phyloP scores from a whole-genome alignment of 2,113 vertebrate genomes.

The Sander vitreus region DNA sequence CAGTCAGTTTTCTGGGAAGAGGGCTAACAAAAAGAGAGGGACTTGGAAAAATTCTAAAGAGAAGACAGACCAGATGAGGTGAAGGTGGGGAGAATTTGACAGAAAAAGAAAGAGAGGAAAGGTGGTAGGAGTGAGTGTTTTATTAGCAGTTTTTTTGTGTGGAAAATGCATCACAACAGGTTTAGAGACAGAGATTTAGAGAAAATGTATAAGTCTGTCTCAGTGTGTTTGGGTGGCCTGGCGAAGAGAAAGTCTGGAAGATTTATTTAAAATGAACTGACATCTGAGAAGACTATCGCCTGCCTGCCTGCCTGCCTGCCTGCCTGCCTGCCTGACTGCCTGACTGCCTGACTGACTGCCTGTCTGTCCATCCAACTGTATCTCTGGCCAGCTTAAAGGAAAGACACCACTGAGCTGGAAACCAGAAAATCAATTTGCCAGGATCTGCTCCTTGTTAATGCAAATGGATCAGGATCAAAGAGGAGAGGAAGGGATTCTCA shows the following conservation, averaged over 20 bases:
- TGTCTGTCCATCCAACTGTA: conserved; percentile 23
- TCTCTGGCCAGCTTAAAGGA: conserved; percentile 40
- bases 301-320: neutral
- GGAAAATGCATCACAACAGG: conserved; percentile 21
- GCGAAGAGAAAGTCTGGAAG: conserved; percentile 29
- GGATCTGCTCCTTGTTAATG: conserved; percentile 37
- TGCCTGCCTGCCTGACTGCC: neutral
- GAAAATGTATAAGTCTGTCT: conserved; percentile 9
- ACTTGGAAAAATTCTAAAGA: neutral
- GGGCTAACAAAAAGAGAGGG: neutral
- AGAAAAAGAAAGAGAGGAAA: neutral
- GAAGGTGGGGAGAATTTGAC: neutral
- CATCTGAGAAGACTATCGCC: conserved; percentile 40
- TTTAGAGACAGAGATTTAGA: conserved; percentile 28
- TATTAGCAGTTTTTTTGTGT: neutral
- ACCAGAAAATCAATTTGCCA: conserved; percentile 72
- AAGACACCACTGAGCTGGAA: conserved; percentile 53
- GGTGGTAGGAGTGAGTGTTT: neutral
- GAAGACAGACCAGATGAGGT: neutral
- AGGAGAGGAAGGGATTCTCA: conserved; percentile 27
- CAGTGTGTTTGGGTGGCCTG: conserved; percentile 20
- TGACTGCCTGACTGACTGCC: neutral
- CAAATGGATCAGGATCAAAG: conserved; percentile 67
- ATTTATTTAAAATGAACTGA: conserved; percentile 61
- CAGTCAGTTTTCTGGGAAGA: neutral